phyloP scores from a whole-genome alignment of 2,113 vertebrate genomes.

The Rattus norvegicus region GRCr8 NC_086028.1:8011501-8012000 shows the following conservation, averaged over 20 bases:
- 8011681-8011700: background rate
- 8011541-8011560: fast-evolving
- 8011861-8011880: background rate
- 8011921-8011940: background rate
- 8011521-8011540: background rate
- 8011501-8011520: background rate
- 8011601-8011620: background rate
- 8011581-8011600: background rate
- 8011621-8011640: background rate
- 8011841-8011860: background rate
- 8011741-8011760: background rate
- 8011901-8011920: too few relatives aligned
- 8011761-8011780: background rate
- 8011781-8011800: background rate
- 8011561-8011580: background rate
- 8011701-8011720: background rate
- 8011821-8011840: background rate
- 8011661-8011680: background rate
- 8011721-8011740: background rate
- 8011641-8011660: background rate
- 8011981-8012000: background rate
- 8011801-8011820: background rate
- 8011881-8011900: background rate
- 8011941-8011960: background rate
- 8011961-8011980: background rate